Evolutionary conservation across 2,797 vertebrate genomes (phyloP), one percentile per base, ranked within the genome.

Genomic region (Acanthornis magna): DNA sequence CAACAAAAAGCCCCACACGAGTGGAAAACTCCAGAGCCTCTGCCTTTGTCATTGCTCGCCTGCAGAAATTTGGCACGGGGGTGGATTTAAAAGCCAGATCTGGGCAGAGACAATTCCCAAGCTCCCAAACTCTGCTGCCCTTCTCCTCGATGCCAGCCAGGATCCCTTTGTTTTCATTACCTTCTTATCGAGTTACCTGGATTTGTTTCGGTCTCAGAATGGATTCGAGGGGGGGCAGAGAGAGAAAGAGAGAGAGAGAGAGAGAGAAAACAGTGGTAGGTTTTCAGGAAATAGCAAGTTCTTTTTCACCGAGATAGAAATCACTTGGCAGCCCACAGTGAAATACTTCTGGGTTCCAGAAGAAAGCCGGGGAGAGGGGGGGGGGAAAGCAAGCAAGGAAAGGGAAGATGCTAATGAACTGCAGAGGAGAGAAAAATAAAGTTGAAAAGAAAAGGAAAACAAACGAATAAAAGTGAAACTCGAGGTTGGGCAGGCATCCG

Each of bases 231-330:
- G 9, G 47, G 50, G 85, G 6, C 16, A 51, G 65, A 38, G 38
- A 38, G 38, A 38, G 38, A 38, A 38, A 38, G 38, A 38, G 38
- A 38, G 38, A 40, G 43, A 21, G 47, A 48, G 54, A 91, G 79
- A 40, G 43, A 48, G 61, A 93, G 66, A 87, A 91, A 96, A 68
- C 91, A 95, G 97, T 73, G 92, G 96, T 97, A 88, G 94, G 92
- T 97, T 98, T 97, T 98, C 97, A 98, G 97, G 98, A 98, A 98
- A 98, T 98, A 97, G 97, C 98, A 98, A 98, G 97, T 96, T 97
- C 97, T 98, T 98, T 98, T 98, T 97, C 96, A 95, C 95, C 71
- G 92, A 97, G 98, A 98, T 98, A 98, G 98, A 98, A 98, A 98
- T 98, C 98, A 97, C 86, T 98, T 98, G 98, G 98, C 97, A 98